Evolutionary conservation across 2,888 invertebrate species (phyloP), one percentile per base, ranked within the genome.

Genomic region (Sceliomorpha sp.): DNA sequence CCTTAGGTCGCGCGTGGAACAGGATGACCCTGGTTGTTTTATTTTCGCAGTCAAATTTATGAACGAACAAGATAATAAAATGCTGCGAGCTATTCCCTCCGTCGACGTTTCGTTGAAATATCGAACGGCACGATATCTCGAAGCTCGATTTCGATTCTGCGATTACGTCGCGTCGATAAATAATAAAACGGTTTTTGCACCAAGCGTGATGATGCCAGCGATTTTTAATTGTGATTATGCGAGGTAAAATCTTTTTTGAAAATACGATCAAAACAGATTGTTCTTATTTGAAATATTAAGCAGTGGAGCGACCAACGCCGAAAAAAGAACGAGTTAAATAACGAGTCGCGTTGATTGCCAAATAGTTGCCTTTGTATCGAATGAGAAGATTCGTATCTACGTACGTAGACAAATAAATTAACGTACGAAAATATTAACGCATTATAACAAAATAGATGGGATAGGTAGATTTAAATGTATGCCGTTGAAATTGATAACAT

Each of bases 11-110:
- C 70, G 68, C 68, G 64, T 51, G 67, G 66, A 62, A 39, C 47
- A 50, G 47, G 63, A 67, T 48, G 55, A 44, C 56, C 53, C 29
- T 44, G 76, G 68, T 81, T 82, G 81, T 83, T 83, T 85, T 81
- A 83, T 83, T 82, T 78, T 76, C 80, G 78, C 77, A 74, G 76
- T 77, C 74, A 80, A 84, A 85, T 85, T 85, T 85, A 85, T 84
- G 84, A 83, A 85, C 79, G 83, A 83, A 77, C 79, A 76, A 76
- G 80, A 83, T 84, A 83, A 84, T 84, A 85, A 84, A 84, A 81
- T 83, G 76, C 78, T 74, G 63, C 74, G 69, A 70, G 72, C 76
- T 72, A 75, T 74, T 74, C 74, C 63, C 56, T 60, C 68, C 64
- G 64, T 66, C 76, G 66, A 51, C 62, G 58, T 68, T 70, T 76